These are phyloP conservation scores for Tapirus terrestris DNA, from an alignment of 2,113 vertebrate species.

Conservation along the genomic window DNA sequence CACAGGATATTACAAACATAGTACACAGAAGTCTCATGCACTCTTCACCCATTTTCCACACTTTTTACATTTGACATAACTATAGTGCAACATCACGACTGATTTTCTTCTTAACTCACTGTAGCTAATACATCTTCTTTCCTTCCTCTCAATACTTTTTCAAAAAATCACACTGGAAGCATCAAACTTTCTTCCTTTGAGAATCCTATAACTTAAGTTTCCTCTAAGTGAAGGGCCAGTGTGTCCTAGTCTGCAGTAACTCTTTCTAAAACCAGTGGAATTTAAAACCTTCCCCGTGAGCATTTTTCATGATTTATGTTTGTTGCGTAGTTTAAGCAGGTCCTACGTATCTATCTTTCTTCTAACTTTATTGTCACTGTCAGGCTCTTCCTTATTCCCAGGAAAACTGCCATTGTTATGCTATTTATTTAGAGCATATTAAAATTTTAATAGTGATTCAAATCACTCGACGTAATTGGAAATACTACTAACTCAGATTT, in stretches of 20 bases:
- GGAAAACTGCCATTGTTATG: background rate
- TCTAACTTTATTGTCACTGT: background rate
- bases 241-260: background rate
- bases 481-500: background rate
- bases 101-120: background rate
- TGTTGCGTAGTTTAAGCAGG: background rate
- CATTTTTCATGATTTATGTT: slow-evolving; percentile 7
- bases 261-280: background rate
- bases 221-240: background rate
- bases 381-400: background rate
- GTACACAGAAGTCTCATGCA: background rate
- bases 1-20: background rate
- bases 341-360: background rate
- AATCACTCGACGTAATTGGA: background rate
- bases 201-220: background rate
- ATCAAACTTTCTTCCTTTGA: background rate
- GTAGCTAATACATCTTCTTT: background rate
- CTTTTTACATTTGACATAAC: background rate
- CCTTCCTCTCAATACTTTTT: background rate
- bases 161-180: background rate
- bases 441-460: slow-evolving; percentile 35
- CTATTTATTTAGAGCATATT: slow-evolving; percentile 28
- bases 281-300: background rate
- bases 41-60: background rate
- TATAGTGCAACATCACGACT: background rate